Percentiles rank a stretch among this genome's conserved stretches.
phyloP scores from a whole-genome alignment of 2,888 invertebrate species.

The Synanthedon formicaeformis region DNA sequence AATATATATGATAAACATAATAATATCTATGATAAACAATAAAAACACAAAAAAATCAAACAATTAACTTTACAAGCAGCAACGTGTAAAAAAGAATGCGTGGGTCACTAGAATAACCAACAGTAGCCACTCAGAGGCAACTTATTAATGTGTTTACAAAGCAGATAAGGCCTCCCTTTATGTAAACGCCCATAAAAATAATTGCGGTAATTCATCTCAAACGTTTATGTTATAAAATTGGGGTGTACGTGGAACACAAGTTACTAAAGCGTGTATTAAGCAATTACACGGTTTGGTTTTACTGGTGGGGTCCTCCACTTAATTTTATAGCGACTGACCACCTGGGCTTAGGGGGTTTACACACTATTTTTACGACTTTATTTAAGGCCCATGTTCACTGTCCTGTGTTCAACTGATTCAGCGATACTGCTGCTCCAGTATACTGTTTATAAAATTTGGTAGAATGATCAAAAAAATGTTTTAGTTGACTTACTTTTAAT shows the following conservation, averaged over 20 bases:
- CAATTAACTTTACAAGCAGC: too few species aligned
- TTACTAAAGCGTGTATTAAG: conserved; percentile 16
- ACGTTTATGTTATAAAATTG: conserved; percentile 34
- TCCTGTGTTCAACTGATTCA: too few species aligned
- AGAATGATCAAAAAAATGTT: too few species aligned
- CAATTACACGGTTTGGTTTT: conserved; percentile 24
- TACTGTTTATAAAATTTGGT: too few species aligned
- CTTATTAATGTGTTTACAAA: conserved; percentile 47
- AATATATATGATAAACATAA: too few species aligned
- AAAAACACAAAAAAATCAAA: too few species aligned
- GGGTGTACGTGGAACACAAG: conserved; percentile 14
- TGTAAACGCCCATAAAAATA: conserved; percentile 44
- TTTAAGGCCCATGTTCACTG: too few species aligned
- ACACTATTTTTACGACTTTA: too few species aligned
- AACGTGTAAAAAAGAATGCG: conserved; percentile 28
- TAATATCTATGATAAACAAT: too few species aligned
- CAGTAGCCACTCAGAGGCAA: conserved; percentile 25
- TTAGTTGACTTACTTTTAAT: too few species aligned
- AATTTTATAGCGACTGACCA: conserved; percentile 1
- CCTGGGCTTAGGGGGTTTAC: conserved; percentile 1
- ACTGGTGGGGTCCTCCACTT: conserved; percentile 10
- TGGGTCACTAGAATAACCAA: conserved; percentile 16
- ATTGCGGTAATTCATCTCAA: conserved; percentile 55
- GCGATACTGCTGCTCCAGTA: too few species aligned
- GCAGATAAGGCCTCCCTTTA: conserved; percentile 36